Percentiles rank a stretch among this genome's conserved stretches.
These are phyloP conservation scores for Peromyscus melanophrys DNA, from an alignment of 2,797 vertebrate species.

Conservation along the genomic window DNA sequence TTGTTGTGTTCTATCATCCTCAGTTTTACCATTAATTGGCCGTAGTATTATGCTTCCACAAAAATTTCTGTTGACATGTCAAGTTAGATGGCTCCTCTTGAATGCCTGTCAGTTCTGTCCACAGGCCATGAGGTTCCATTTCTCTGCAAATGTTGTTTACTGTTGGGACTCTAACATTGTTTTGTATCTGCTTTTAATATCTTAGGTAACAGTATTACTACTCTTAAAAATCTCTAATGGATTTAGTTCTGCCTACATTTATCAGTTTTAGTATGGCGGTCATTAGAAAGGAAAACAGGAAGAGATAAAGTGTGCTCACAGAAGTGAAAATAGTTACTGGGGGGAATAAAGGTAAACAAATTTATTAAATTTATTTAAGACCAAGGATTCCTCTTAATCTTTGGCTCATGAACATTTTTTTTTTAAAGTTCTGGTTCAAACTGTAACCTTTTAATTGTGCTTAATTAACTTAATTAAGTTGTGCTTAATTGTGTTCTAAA, in stretches of 20 bases:
- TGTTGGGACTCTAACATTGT: background rate
- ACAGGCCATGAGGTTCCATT: background rate
- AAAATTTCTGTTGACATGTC: background rate
- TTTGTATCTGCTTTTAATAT: background rate
- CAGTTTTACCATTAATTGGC: background rate
- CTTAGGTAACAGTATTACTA: background rate
- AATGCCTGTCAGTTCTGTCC: background rate
- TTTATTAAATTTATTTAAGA: background rate
- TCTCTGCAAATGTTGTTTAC: background rate
- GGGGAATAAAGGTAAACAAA: background rate
- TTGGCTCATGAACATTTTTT: background rate
- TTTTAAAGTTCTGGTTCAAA: background rate
- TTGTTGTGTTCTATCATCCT: background rate
- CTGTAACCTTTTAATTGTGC: background rate
- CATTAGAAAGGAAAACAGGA: background rate
- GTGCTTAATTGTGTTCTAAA: background rate
- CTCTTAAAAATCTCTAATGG: background rate
- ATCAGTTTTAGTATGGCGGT: background rate
- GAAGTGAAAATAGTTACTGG: background rate
- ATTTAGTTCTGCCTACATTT: background rate
- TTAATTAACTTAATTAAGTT: background rate
- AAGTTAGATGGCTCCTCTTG: background rate
- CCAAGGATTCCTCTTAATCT: background rate
- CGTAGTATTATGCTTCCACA: background rate
- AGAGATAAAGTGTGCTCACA: background rate